Percentiles rank a stretch among this genome's conserved stretches.
phyloP scores from a whole-genome alignment of 2,113 vertebrate genomes.

The Marcusenius ussheri region DNA sequence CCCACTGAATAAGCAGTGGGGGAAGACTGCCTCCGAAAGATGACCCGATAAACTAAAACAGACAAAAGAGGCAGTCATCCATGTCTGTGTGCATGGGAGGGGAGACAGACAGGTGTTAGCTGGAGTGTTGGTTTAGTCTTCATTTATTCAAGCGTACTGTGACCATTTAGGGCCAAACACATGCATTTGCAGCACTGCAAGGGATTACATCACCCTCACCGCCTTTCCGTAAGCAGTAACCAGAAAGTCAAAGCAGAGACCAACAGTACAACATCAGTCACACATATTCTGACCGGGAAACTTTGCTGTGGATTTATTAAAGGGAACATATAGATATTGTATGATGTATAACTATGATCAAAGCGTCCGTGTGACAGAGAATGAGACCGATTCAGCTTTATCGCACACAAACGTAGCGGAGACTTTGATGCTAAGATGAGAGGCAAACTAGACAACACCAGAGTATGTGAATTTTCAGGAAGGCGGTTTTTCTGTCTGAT shows the following conservation, averaged over 20 bases:
- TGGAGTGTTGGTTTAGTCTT: conserved; percentile 1
- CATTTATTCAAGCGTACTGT: background rate
- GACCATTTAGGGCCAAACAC: background rate
- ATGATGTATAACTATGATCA: background rate
- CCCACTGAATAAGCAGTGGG: background rate
- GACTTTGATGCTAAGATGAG: background rate
- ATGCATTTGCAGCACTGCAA: background rate
- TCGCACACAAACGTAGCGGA: background rate
- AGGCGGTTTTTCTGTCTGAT: background rate
- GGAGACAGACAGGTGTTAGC: background rate
- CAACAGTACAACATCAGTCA: background rate
- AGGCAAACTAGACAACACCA: background rate
- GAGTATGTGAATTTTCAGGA: background rate
- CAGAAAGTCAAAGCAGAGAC: background rate
- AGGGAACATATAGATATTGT: background rate
- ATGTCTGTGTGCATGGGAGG: background rate
- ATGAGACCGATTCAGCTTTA: background rate
- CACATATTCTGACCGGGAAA: background rate
- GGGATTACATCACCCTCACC: background rate
- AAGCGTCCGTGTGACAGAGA: background rate
- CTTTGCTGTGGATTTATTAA: background rate
- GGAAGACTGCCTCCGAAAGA: background rate
- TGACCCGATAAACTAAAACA: background rate
- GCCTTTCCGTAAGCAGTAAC: background rate
- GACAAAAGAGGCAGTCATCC: background rate